These are phyloP conservation scores for Flabesymbios commensalis DNA, from an alignment of 2,888 invertebrate species.

Conservation along the genomic window DNA sequence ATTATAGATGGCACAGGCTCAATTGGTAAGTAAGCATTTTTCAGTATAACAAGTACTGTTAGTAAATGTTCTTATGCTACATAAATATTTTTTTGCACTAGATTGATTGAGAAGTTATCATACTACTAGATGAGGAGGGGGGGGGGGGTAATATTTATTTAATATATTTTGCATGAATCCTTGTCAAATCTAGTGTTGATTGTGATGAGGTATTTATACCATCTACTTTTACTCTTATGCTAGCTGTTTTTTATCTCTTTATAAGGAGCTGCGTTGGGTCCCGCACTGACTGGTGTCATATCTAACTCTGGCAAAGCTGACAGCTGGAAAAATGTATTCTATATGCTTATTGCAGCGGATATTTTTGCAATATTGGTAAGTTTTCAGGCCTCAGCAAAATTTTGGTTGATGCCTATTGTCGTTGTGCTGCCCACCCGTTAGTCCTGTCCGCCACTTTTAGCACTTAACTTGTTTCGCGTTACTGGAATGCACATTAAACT, in stretches of 20 bases:
- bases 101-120: neutral
- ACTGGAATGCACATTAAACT: no score
- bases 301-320: constrained; percentile 70
- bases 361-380: constrained; percentile 70
- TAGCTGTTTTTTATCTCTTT: neutral
- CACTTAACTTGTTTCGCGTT: no score
- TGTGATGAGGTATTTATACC: neutral
- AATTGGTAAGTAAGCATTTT: constrained; percentile 27
- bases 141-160: neutral
- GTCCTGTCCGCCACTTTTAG: no score
- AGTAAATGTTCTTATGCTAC: neutral
- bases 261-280: constrained; percentile 90
- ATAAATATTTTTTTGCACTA: neutral
- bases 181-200: no score
- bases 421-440: no score
- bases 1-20: constrained; percentile 97
- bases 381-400: no score
- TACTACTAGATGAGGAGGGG: no score
- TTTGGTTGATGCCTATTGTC: no score
- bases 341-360: constrained; percentile 85
- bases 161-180: neutral
- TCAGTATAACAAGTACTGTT: neutral
- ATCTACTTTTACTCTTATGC: neutral
- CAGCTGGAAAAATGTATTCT: constrained; percentile 84
- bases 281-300: constrained; percentile 77